Conservation (phyloP, 2,113 vertebrate genomes). For the Acrocephalus kingi region DNA sequence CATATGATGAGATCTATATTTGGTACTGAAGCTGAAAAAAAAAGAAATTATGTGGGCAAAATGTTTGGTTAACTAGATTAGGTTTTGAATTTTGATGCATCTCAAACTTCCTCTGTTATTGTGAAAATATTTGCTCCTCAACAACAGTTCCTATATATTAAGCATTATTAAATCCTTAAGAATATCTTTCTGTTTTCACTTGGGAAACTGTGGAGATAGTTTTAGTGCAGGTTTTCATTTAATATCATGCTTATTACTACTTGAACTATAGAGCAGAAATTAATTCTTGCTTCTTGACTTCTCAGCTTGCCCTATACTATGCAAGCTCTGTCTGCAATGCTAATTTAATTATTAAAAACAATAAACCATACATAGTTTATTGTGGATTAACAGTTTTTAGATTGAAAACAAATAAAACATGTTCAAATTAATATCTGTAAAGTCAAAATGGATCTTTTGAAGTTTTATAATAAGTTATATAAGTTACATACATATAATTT, state of each 20-base stretch:
- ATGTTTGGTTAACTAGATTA: neutral
- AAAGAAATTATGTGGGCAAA: neutral
- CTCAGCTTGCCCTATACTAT: neutral
- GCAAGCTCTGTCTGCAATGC: neutral
- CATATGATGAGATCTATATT: neutral
- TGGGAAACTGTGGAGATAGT: neutral
- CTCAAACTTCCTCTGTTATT: neutral
- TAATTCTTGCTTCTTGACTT: slow-evolving; percentile 19
- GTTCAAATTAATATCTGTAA: neutral
- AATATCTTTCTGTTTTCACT: neutral
- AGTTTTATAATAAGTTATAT: neutral
- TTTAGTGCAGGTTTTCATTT: slow-evolving; percentile 21
- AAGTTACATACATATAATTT: neutral
- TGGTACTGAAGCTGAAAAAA: neutral
- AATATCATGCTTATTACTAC: slow-evolving; percentile 6
- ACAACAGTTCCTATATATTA: neutral
- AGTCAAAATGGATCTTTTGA: neutral
- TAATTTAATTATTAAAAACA: slow-evolving; percentile 30
- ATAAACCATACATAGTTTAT: neutral
- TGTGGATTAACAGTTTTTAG: neutral
- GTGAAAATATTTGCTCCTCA: neutral
- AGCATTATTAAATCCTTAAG: neutral
- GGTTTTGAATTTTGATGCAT: neutral
- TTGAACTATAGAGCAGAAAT: slow-evolving; percentile 17
- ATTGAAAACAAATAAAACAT: neutral